Evolutionary conservation across 1,140 invertebrate species (phyloP).

Genomic region (Nymphalis io): DNA sequence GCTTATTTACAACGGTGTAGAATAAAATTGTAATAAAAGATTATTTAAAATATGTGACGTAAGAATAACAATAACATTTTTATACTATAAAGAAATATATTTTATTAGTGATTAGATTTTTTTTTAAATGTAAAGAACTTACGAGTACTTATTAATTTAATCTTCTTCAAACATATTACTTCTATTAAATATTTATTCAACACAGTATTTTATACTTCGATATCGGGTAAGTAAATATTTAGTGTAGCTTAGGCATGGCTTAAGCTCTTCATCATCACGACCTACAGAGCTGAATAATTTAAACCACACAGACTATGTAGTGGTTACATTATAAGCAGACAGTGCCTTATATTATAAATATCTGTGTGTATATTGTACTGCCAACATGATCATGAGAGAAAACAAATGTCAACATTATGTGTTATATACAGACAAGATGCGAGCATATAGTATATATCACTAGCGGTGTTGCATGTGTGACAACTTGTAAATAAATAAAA

Average conservation of each 20-base stretch:
- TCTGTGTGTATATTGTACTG: neutral
- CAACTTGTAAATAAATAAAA: too few species aligned
- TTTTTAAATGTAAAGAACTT: too few species aligned
- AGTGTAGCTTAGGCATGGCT: neutral
- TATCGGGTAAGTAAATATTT: conserved; percentile 1
- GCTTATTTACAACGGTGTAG: too few species aligned
- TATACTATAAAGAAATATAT: too few species aligned
- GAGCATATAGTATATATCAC: neutral
- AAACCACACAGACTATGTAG: conserved; percentile 3
- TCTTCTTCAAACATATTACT: neutral
- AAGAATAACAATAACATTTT: too few species aligned
- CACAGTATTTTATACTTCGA: neutral
- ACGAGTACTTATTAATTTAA: neutral
- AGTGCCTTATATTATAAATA: neutral
- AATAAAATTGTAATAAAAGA: too few species aligned
- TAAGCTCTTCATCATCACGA: neutral
- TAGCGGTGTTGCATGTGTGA: too few species aligned
- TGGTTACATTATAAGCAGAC: conserved; percentile 2
- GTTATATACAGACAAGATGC: neutral
- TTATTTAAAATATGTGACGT: too few species aligned
- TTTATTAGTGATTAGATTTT: too few species aligned
- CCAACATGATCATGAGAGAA: neutral
- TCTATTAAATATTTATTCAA: neutral
- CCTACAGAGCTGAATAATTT: conserved; percentile 3
- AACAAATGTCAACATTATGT: neutral